Conservation (phyloP, 1,140 invertebrate species). For the Agraylea sexmaculata region DNA sequence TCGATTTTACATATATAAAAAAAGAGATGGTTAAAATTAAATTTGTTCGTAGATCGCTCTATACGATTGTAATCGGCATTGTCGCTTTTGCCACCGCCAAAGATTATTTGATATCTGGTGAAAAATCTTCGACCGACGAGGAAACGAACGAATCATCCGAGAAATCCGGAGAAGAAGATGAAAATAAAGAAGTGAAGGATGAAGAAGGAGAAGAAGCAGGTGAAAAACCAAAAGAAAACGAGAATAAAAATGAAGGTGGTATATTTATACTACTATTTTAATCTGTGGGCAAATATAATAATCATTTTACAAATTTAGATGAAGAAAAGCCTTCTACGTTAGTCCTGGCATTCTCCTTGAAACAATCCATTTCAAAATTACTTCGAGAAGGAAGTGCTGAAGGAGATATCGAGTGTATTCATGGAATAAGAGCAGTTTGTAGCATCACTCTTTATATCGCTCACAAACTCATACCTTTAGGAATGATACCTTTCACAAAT, state of each 20-base stretch:
- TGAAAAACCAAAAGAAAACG: conserved; percentile 20
- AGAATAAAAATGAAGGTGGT: conserved; percentile 18
- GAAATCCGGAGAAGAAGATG: conserved; percentile 19
- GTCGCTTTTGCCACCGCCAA: too few relatives aligned
- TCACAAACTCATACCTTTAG: conserved; percentile 49
- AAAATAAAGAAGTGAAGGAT: conserved; percentile 18
- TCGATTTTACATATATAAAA: too few relatives aligned
- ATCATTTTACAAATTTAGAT: conserved; percentile 11
- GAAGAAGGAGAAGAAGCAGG: conserved; percentile 20
- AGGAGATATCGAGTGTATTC: conserved; percentile 48
- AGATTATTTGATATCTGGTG: too few relatives aligned
- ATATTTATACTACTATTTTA: too few relatives aligned
- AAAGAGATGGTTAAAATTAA: too few relatives aligned
- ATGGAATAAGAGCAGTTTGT: conserved; percentile 46
- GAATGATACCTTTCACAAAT: conserved; percentile 48
- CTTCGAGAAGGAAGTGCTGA: conserved; percentile 37
- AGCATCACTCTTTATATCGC: conserved; percentile 46
- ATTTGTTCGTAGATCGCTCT: conserved; percentile 30
- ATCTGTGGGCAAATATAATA: conserved; percentile 1
- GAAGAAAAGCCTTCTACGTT: conserved; percentile 19
- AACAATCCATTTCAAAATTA: conserved; percentile 41
- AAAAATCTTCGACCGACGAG: too few relatives aligned
- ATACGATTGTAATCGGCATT: conserved; percentile 26
- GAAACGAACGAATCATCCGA: too few relatives aligned
- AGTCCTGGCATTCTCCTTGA: conserved; percentile 29